Conservation (phyloP, 2,797 vertebrate genomes). For the Labeo calbasu region DNA sequence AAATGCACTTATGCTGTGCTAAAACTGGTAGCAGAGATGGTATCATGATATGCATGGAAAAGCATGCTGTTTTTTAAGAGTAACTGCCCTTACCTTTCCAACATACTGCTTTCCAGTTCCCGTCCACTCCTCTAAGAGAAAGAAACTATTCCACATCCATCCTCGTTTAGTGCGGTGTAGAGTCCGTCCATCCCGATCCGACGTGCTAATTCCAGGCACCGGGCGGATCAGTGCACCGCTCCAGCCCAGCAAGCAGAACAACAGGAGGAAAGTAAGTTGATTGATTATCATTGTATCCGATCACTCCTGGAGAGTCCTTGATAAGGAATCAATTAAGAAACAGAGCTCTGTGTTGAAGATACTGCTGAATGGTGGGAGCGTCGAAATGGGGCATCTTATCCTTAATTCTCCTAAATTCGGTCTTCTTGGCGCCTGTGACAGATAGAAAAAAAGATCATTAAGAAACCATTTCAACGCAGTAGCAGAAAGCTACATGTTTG, state of each 20-base stretch:
- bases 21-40: not conserved
- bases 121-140: constrained; percentile 95
- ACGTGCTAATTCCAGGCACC: constrained; percentile 75
- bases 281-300: constrained; percentile 81
- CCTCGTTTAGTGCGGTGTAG: constrained; percentile 92
- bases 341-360: constrained; percentile 65
- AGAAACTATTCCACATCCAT: constrained; percentile 99
- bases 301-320: constrained; percentile 64
- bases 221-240: constrained; percentile 69
- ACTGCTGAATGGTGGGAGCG: constrained; percentile 69
- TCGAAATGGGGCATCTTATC: constrained; percentile 77
- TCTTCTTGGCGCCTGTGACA: constrained; percentile 67
- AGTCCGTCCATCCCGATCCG: constrained; percentile 79
- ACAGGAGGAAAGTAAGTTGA: constrained; percentile 72
- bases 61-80: not conserved
- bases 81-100: constrained; percentile 87
- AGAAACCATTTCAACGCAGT: constrained; percentile 5
- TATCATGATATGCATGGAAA: not conserved
- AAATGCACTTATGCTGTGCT: not conserved
- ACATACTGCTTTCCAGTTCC: constrained; percentile 96
- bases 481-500: not conserved
- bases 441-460: constrained; percentile 59
- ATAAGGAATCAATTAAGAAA: constrained; percentile 70
- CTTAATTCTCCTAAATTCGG: constrained; percentile 65
- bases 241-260: constrained; percentile 73